Evolutionary conservation across 2,888 invertebrate species (phyloP), one percentile per base, ranked within the genome.

Genomic region (Tanypteryx hageni): DNA sequence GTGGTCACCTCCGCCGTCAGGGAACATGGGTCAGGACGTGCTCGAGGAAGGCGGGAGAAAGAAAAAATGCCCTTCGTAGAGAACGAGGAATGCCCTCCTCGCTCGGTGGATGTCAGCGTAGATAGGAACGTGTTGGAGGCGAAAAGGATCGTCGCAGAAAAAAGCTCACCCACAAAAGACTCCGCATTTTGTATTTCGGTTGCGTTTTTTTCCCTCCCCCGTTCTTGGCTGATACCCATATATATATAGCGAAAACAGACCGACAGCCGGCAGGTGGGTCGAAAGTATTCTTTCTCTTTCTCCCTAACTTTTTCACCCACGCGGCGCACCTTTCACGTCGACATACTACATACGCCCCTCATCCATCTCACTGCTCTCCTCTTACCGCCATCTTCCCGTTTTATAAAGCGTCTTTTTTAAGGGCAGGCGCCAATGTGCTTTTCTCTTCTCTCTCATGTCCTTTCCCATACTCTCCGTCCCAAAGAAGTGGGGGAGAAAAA

Each of bases 401-500:
- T 76, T 76, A 76, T 76, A 76, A 22, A 76, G 44, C 44, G 44
- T 44, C 76, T 76, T 76, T 76, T 76, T 76, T 76, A 76, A 27
- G 76, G 76, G 68, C 68, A 68, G 68, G 76, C 76, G 76, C 76
- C 76, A 76, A 27, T 76, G 27, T 27, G n/a, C n/a, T 68, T 68
- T 22, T 22, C 0, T 22, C 27, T 22, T 22, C 22, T 27, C 76
- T 14, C 64, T 44, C 44, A 3, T 44, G 5, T 44, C 44, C 44
- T 5, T 44, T 3, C 44, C 44, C 44, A 3, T 3, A 5, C 44
- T 44, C 44, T 44, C 44, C 44, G 44, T 44, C 44, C 44, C 44
- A 44, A 44, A 44, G 5, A 44, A 5, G 5, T 1, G 44, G 64
- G 18, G 76, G 9, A 11, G n/a, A 68, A 22, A 76, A 76, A 76